Conservation (phyloP, 2,888 invertebrate genomes). For the Antheraea yamamai region DNA sequence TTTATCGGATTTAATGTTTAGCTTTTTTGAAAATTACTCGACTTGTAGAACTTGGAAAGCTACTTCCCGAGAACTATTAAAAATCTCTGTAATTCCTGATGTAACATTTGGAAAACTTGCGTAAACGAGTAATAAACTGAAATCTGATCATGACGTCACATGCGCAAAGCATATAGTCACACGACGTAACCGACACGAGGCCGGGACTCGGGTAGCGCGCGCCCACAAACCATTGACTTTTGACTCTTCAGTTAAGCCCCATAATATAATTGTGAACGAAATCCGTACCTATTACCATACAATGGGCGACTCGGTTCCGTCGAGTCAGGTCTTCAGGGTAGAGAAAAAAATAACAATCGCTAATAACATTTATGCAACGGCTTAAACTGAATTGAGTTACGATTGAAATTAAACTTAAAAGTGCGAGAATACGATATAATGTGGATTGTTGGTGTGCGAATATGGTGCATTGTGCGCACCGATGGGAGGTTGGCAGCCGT, state of each 20-base stretch:
- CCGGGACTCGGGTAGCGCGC: conserved; percentile 33
- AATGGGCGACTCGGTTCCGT: conserved; percentile 77
- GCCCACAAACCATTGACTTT: conserved; percentile 75
- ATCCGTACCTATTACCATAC: conserved; percentile 80
- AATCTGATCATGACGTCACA: conserved; percentile 7
- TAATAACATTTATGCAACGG: conserved; percentile 53
- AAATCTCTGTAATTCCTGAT: background rate
- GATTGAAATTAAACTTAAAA: conserved; percentile 38
- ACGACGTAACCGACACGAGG: conserved; percentile 45
- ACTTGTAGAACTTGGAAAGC: background rate
- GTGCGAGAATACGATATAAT: conserved; percentile 8
- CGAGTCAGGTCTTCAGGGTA: conserved; percentile 78
- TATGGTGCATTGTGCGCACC: conserved; percentile 31
- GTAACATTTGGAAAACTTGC: background rate
- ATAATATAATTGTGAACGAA: conserved; percentile 82
- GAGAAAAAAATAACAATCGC: conserved; percentile 69
- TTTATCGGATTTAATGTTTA: background rate
- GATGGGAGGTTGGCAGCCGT: conserved; percentile 73
- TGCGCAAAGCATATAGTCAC: conserved; percentile 18
- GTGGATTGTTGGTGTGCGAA: conserved; percentile 27
- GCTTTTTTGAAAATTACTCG: background rate
- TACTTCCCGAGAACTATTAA: background rate
- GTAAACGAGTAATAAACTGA: background rate
- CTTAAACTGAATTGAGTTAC: conserved; percentile 29
- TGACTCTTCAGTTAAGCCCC: conserved; percentile 80